phyloP scores from a whole-genome alignment of 2,797 vertebrate species.

The Babyrousa celebensis region DNA sequence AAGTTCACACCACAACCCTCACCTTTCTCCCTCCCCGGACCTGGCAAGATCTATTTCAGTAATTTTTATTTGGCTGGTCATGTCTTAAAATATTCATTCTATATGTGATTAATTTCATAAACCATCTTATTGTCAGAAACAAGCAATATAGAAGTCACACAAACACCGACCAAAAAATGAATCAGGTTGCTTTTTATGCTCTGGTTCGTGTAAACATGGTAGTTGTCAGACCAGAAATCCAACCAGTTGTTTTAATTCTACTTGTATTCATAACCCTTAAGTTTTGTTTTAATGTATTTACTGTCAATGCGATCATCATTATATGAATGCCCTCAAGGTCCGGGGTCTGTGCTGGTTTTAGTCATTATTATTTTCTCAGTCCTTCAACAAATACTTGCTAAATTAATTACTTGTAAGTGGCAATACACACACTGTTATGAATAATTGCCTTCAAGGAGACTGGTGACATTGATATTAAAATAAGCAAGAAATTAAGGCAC shows the following conservation, averaged over 20 bases:
- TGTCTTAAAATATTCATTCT: not conserved
- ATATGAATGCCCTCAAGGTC: not conserved
- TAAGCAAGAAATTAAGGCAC: not conserved
- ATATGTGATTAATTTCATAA: not conserved
- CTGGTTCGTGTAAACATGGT: not conserved
- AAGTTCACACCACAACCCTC: not conserved
- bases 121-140: constrained; percentile 42
- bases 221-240: not conserved
- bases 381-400: not conserved
- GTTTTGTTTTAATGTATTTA: constrained; percentile 19
- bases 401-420: constrained; percentile 2
- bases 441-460: not conserved
- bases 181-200: not conserved
- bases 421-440: not conserved
- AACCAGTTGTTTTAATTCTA: not conserved
- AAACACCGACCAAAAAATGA: not conserved
- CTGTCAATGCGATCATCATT: not conserved
- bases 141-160: not conserved
- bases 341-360: not conserved
- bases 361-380: not conserved
- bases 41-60: not conserved
- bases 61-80: not conserved
- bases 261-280: not conserved
- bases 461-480: constrained; percentile 11
- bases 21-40: not conserved